phyloP scores from a whole-genome alignment of 2,888 invertebrate genomes.

The Noctua pronuba region DNA sequence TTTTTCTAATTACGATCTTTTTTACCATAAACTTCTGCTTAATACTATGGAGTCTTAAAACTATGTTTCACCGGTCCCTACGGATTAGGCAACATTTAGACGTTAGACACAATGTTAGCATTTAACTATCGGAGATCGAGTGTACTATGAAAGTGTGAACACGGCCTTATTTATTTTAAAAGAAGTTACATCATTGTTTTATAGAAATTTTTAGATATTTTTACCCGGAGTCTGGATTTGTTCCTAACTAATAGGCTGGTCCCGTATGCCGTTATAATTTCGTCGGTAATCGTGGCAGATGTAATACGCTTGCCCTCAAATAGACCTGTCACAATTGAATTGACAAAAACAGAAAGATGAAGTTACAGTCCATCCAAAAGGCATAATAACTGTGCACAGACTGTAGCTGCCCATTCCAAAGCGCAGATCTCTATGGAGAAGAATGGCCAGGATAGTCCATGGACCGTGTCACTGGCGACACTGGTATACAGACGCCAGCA shows the following conservation, averaged over 20 bases:
- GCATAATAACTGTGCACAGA: too few species aligned
- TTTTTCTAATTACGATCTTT: too few species aligned
- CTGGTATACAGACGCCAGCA: too few species aligned
- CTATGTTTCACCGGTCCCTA: constrained; percentile 44
- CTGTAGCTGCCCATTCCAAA: too few species aligned
- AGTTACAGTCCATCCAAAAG: too few species aligned
- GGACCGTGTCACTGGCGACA: too few species aligned
- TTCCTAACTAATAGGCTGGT: neutral
- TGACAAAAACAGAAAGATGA: too few species aligned
- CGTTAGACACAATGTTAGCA: constrained; percentile 63
- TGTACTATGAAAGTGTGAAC: constrained; percentile 29
- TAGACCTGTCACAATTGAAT: too few species aligned
- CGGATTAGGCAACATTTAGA: constrained; percentile 52
- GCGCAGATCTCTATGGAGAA: too few species aligned
- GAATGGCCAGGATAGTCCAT: too few species aligned
- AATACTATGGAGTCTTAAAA: constrained; percentile 39
- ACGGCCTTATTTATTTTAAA: neutral
- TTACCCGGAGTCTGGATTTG: neutral
- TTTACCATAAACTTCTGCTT: too few species aligned
- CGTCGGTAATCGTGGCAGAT: neutral
- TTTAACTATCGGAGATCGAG: constrained; percentile 44
- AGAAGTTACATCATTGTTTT: neutral
- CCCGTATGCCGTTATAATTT: neutral
- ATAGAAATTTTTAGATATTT: neutral
- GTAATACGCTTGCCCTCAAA: neutral